These are phyloP conservation scores for Drosophila acutilabella DNA, from an alignment of 2,888 invertebrate genomes.

Conservation along the genomic window DNA sequence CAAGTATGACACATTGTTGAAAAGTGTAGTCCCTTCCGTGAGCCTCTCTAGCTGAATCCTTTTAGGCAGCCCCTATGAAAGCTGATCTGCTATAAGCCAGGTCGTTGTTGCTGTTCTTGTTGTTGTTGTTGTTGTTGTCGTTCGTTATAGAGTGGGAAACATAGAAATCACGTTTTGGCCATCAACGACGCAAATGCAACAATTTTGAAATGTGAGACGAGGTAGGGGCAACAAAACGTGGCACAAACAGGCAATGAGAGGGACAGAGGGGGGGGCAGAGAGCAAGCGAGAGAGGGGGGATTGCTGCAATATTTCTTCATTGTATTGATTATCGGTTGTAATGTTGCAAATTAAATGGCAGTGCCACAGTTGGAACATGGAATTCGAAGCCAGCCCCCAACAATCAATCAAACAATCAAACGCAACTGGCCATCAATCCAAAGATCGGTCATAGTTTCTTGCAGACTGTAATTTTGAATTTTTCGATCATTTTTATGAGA, in stretches of 20 bases:
- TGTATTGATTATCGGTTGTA: slow-evolving; percentile 83
- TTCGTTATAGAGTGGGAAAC: slow-evolving; percentile 65
- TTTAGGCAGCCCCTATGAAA: slow-evolving; percentile 51
- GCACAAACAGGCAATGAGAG: neutral
- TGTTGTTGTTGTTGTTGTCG: slow-evolving; percentile 9
- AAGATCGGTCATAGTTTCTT: slow-evolving; percentile 46
- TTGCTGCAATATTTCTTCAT: slow-evolving; percentile 73
- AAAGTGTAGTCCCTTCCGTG: neutral
- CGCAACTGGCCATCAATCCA: slow-evolving; percentile 70
- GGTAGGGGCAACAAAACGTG: neutral
- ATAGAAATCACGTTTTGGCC: slow-evolving; percentile 82
- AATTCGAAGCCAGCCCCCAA: slow-evolving; percentile 32
- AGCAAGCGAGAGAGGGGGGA: slow-evolving; percentile 18
- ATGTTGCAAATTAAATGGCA: slow-evolving; percentile 84
- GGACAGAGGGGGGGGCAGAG: neutral
- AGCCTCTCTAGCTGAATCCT: slow-evolving; percentile 33
- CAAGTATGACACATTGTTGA: neutral
- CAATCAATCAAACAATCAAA: slow-evolving; percentile 77
- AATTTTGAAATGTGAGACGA: slow-evolving; percentile 67
- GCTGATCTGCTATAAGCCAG: slow-evolving; percentile 74
- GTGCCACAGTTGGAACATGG: slow-evolving; percentile 51
- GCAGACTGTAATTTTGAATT: slow-evolving; percentile 74
- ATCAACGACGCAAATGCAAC: slow-evolving; percentile 81
- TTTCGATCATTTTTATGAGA: slow-evolving; percentile 80
- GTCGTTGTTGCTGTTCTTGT: slow-evolving; percentile 43